Evolutionary conservation across 2,888 invertebrate species (phyloP).

Genomic region (Ceriagrion tenellum): DNA sequence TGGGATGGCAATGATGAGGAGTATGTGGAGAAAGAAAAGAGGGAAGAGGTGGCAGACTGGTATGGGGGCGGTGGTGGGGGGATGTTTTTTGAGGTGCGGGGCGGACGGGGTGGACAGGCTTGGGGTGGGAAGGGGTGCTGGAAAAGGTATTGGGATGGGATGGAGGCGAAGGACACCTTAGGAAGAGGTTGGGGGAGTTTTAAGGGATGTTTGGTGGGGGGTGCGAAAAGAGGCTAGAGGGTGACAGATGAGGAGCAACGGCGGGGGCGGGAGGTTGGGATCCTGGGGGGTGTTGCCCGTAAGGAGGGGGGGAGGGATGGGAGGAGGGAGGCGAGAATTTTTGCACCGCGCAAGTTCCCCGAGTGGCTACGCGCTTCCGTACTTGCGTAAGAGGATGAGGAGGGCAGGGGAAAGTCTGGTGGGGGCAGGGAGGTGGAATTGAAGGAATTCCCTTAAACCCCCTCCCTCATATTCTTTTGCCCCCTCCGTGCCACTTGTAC

Average conservation of each 20-base stretch:
- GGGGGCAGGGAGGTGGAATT: neutral
- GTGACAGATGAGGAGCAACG: conserved; percentile 13
- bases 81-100: neutral
- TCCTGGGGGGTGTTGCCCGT: too few relatives aligned
- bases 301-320: neutral
- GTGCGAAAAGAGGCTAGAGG: neutral
- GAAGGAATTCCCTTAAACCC: neutral
- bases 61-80: neutral
- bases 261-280: neutral
- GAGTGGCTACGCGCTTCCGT: conserved; percentile 65
- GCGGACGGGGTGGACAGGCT: neutral
- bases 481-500: neutral
- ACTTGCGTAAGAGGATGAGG: conserved; percentile 47
- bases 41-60: conserved; percentile 12
- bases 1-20: conserved; percentile 3
- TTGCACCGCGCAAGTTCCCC: conserved; percentile 65
- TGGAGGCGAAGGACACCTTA: neutral
- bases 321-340: conserved; percentile 48
- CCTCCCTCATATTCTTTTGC: neutral
- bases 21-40: neutral
- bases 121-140: neutral
- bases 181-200: neutral
- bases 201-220: neutral
- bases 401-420: neutral
- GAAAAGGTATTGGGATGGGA: neutral